Evolutionary conservation across 2,797 vertebrate species (phyloP).

Genomic region (Malacoraja senta): DNA sequence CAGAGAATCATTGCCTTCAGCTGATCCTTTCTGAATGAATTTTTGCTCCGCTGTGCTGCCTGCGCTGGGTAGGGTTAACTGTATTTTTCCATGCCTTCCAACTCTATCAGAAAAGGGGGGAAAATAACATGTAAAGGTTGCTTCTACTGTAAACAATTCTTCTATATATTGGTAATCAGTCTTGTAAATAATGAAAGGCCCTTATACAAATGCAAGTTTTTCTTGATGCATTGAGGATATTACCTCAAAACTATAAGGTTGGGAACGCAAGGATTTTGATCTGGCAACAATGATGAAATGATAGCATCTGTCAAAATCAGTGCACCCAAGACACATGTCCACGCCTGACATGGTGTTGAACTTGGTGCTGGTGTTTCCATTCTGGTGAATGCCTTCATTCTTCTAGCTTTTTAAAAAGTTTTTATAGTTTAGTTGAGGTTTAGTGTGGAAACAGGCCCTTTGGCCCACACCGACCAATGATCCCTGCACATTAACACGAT

Average conservation of each 20-base stretch:
- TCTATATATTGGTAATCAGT: background rate
- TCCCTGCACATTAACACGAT: no score
- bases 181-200: background rate
- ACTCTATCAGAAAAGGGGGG: slow-evolving; percentile 57
- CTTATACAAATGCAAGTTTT: background rate
- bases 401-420: background rate
- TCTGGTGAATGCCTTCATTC: no score
- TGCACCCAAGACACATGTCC: no score
- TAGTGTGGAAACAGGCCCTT: no score
- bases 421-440: no score
- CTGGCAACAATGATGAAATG: background rate
- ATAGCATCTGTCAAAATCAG: background rate
- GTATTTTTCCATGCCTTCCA: slow-evolving; percentile 86
- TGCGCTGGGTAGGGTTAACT: slow-evolving; percentile 85
- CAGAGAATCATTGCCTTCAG: slow-evolving; percentile 70
- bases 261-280: background rate
- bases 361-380: background rate
- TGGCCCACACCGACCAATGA: no score
- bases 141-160: background rate
- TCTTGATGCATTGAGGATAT: background rate
- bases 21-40: slow-evolving; percentile 89
- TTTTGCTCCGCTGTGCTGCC: slow-evolving; percentile 83
- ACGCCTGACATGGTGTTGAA: background rate
- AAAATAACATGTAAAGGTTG: background rate
- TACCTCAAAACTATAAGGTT: background rate